Conservation (phyloP, 2,888 invertebrate genomes). For the Orthosia cruda region DNA sequence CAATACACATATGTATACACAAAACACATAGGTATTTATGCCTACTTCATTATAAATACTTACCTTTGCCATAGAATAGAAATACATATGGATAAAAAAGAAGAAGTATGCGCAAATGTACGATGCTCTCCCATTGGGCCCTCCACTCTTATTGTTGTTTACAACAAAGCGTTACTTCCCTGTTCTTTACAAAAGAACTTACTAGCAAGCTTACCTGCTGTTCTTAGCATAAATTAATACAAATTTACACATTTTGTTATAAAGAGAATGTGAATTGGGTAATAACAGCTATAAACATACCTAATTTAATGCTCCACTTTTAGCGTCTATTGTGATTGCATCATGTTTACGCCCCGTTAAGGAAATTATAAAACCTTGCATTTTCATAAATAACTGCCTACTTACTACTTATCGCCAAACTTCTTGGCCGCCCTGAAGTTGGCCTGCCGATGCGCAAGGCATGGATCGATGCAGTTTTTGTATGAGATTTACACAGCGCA, state of each 20-base stretch:
- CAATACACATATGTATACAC: too few species aligned
- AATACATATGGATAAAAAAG: too few species aligned
- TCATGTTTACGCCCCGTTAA: slow-evolving; percentile 14
- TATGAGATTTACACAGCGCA: too few species aligned
- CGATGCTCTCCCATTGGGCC: not conserved
- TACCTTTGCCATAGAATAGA: not conserved
- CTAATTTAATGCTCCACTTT: slow-evolving; percentile 42
- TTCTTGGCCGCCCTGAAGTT: too few species aligned
- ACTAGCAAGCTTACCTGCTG: not conserved
- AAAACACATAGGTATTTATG: too few species aligned
- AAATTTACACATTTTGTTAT: slow-evolving; percentile 56
- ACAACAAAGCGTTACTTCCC: slow-evolving; percentile 10
- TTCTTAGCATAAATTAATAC: slow-evolving; percentile 29
- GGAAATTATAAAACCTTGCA: slow-evolving; percentile 9
- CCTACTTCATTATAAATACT: too few species aligned
- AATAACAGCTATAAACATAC: slow-evolving; percentile 40
- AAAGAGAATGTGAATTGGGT: slow-evolving; percentile 49
- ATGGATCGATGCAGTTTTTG: too few species aligned
- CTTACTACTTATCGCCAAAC: not conserved
- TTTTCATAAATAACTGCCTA: not conserved
- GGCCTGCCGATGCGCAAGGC: too few species aligned
- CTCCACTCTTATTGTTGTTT: slow-evolving; percentile 2
- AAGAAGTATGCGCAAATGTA: not conserved
- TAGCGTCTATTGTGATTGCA: slow-evolving; percentile 48
- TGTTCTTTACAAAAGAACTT: not conserved